These are phyloP conservation scores for Acleris sparsana DNA, from an alignment of 2,888 invertebrate genomes.

Conservation along the genomic window DNA sequence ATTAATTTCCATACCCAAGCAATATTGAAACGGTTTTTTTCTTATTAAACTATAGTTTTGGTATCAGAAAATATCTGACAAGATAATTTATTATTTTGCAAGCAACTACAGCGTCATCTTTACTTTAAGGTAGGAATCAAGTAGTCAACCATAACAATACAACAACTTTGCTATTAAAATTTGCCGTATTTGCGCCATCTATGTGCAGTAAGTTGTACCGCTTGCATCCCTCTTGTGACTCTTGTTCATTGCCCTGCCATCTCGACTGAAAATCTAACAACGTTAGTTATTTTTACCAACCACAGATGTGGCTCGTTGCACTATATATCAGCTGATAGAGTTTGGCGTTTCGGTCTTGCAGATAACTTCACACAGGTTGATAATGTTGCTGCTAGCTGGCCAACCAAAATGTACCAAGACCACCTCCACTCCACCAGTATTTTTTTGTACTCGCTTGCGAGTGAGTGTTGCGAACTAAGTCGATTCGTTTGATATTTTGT, in stretches of 20 bases:
- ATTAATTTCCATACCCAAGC: too few species aligned
- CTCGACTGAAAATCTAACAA: constrained; percentile 4
- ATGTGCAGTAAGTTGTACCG: background rate
- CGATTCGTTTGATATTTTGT: constrained; percentile 52
- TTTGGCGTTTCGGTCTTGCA: constrained; percentile 56
- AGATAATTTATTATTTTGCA: too few species aligned
- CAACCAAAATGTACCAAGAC: constrained; percentile 41
- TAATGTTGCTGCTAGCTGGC: constrained; percentile 43
- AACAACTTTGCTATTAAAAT: background rate
- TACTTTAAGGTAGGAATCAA: background rate
- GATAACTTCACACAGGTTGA: constrained; percentile 61
- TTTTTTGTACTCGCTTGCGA: constrained; percentile 49
- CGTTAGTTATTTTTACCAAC: constrained; percentile 7
- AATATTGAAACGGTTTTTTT: too few species aligned
- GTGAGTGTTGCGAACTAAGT: constrained; percentile 56
- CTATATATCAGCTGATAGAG: constrained; percentile 63
- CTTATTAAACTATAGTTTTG: too few species aligned
- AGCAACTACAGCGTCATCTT: constrained; percentile 29
- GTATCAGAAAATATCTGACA: too few species aligned
- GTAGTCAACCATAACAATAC: background rate
- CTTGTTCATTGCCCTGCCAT: constrained; percentile 10
- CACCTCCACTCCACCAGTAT: constrained; percentile 28
- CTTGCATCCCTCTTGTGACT: background rate
- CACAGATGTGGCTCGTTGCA: constrained; percentile 45
- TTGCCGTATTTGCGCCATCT: constrained; percentile 18